A percentile compares a stretch with the other conserved stretches of the same genome.
Evolutionary conservation across 1,140 invertebrate species (phyloP).

Genomic region (Danaus melanippus): DNA sequence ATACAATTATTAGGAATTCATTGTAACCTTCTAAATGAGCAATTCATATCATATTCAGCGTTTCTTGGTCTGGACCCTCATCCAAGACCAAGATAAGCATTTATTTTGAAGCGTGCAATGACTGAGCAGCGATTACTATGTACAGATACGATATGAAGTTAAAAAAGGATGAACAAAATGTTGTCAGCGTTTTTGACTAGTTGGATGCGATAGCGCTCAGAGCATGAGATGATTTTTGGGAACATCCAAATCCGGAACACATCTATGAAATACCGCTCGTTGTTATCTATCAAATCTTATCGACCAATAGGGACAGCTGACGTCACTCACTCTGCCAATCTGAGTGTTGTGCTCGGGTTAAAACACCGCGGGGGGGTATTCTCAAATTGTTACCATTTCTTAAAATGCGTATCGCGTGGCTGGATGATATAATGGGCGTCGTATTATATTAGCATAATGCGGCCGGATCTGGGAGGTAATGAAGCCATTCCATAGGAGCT

Average conservation of each 20-base stretch:
- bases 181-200: too few relatives aligned
- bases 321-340: slow-evolving; percentile 67
- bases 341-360: slow-evolving; percentile 35
- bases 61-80: too few relatives aligned
- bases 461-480: slow-evolving; percentile 32
- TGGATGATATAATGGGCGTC: slow-evolving; percentile 38
- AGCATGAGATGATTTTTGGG: too few relatives aligned
- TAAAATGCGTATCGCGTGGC: slow-evolving; percentile 53
- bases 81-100: too few relatives aligned
- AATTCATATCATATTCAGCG: too few relatives aligned
- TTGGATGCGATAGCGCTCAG: too few relatives aligned
- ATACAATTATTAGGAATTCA: too few relatives aligned
- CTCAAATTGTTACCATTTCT: slow-evolving; percentile 51
- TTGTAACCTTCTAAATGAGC: too few relatives aligned
- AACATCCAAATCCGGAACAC: slow-evolving; percentile 27
- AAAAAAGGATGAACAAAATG: too few relatives aligned
- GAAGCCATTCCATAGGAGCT: slow-evolving; percentile 41
- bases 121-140: too few relatives aligned
- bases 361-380: slow-evolving; percentile 52
- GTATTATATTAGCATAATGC: slow-evolving; percentile 44
- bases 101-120: too few relatives aligned
- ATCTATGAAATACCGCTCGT: slow-evolving; percentile 55
- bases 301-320: slow-evolving; percentile 62
- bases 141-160: too few relatives aligned
- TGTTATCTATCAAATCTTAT: slow-evolving; percentile 66